Evolutionary conservation across 2,888 invertebrate genomes (phyloP).

Genomic region (Synergus itoensis): DNA sequence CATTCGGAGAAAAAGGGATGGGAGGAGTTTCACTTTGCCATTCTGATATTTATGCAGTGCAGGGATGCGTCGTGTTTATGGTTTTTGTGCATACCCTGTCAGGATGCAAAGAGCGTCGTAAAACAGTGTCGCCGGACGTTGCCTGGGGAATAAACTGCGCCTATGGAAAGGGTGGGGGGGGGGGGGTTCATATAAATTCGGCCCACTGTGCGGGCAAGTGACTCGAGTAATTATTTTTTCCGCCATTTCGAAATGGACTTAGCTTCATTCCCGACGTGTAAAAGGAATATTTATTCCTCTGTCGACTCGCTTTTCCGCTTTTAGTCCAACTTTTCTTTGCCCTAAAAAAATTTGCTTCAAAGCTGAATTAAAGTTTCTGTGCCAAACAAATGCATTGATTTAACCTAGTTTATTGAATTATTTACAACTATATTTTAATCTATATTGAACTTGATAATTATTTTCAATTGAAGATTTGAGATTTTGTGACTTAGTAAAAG

Average conservation of each 20-base stretch:
- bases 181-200: constrained; percentile 65
- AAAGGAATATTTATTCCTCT: constrained; percentile 38
- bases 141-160: constrained; percentile 68
- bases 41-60: constrained; percentile 70
- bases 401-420: too few relatives aligned
- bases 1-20: not conserved
- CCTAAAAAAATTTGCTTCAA: not conserved
- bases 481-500: too few relatives aligned
- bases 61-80: constrained; percentile 69
- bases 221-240: constrained; percentile 50
- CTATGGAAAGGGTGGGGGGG: constrained; percentile 57
- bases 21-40: constrained; percentile 11
- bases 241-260: constrained; percentile 42
- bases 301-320: not conserved
- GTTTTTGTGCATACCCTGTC: constrained; percentile 62
- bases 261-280: constrained; percentile 34
- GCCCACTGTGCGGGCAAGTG: constrained; percentile 67
- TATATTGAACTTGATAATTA: too few relatives aligned
- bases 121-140: constrained; percentile 64
- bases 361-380: not conserved
- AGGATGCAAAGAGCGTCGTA: constrained; percentile 69
- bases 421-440: too few relatives aligned
- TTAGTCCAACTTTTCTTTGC: constrained; percentile 11
- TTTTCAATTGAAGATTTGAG: too few relatives aligned
- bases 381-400: too few relatives aligned